Percentiles rank a stretch among this genome's conserved stretches.
phyloP scores from a whole-genome alignment of 2,113 vertebrate genomes.

The Pangasianodon hypophthalmus region DNA sequence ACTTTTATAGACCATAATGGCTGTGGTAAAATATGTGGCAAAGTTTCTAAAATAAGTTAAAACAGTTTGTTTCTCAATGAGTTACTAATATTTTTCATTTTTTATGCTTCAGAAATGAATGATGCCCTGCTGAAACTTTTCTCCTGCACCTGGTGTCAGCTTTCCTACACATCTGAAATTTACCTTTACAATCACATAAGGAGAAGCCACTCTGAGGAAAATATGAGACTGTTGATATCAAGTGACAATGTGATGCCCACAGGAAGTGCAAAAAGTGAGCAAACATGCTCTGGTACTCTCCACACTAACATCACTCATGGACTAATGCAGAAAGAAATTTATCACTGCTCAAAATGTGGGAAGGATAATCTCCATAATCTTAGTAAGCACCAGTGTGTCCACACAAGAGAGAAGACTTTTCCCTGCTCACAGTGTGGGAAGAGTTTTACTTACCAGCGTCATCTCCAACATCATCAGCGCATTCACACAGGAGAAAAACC shows the following conservation, averaged over 20 bases:
- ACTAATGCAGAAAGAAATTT: not conserved
- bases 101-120: not conserved
- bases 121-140: not conserved
- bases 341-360: not conserved
- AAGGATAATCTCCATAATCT: not conserved
- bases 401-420: not conserved
- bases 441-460: too few species aligned
- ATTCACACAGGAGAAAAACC: not conserved
- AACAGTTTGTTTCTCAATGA: not conserved
- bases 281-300: not conserved
- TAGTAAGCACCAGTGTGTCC: not conserved
- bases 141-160: not conserved
- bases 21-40: not conserved
- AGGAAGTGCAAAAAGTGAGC: not conserved
- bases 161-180: not conserved
- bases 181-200: not conserved
- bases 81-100: not conserved
- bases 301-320: not conserved
- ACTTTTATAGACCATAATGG: too few species aligned
- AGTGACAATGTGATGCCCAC: not conserved
- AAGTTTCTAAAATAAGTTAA: too few species aligned
- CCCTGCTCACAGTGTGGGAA: too few species aligned
- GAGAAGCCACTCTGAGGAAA: not conserved
- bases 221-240: not conserved
- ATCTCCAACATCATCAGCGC: not conserved